phyloP scores from a whole-genome alignment of 2,888 invertebrate species.

The Cylindroiulus punctatus region DNA sequence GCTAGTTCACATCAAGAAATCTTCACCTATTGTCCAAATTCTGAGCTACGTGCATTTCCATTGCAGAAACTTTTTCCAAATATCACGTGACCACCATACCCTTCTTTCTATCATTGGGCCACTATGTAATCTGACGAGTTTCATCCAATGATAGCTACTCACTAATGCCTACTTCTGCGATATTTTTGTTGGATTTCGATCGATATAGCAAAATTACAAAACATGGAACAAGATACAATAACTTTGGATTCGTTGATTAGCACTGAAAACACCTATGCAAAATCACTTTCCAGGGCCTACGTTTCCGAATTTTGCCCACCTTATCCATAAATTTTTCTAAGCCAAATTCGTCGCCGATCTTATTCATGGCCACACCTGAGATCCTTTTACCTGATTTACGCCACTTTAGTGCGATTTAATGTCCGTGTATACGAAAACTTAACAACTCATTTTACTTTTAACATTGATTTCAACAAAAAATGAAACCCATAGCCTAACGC shows the following conservation, averaged over 20 bases:
- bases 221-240: no score
- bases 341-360: neutral
- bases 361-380: conserved; percentile 11
- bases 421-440: conserved; percentile 2
- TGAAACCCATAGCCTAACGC: conserved; percentile 49
- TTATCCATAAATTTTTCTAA: neutral
- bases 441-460: conserved; percentile 11
- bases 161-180: no score
- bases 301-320: neutral
- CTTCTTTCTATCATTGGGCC: no score
- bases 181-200: no score
- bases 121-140: no score
- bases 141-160: no score
- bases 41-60: no score
- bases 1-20: neutral
- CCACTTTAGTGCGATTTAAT: conserved; percentile 11
- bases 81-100: no score
- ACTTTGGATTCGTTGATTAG: no score
- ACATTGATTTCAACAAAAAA: conserved; percentile 31
- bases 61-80: no score
- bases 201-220: no score
- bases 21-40: no score
- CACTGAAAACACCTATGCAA: neutral
- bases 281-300: neutral
- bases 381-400: conserved; percentile 11